Percentiles rank a stretch among this genome's conserved stretches.
Evolutionary conservation across 2,797 vertebrate species (phyloP).

Genomic region (Microctenopoma stevenorrisi): DNA sequence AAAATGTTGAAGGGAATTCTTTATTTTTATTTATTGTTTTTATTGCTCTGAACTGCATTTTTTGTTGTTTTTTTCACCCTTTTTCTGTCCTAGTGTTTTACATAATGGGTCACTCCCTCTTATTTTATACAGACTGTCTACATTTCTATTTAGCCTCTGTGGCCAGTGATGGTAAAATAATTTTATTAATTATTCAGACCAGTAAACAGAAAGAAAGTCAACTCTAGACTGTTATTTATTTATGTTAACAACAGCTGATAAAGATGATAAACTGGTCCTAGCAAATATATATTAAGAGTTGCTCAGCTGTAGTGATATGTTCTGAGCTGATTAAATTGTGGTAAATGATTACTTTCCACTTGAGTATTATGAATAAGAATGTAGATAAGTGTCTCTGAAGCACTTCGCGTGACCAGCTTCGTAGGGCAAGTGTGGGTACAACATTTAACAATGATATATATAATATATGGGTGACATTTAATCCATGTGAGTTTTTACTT

Average conservation of each 20-base stretch:
- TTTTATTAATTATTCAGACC: conserved; percentile 56
- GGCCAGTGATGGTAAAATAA: conserved; percentile 54
- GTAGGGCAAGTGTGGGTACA: conserved; percentile 55
- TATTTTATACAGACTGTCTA: conserved; percentile 48
- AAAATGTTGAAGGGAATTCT: conserved; percentile 86
- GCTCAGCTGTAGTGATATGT: conserved; percentile 67
- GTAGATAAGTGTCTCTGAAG: conserved; percentile 85
- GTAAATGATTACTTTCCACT: conserved; percentile 74
- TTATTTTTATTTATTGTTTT: conserved; percentile 89
- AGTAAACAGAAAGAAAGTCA: conserved; percentile 53
- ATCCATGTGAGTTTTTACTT: conserved; percentile 35
- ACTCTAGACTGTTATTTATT: conserved; percentile 80
- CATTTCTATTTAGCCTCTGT: conserved; percentile 52
- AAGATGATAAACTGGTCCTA: conserved; percentile 58
- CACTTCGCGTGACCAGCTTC: conserved; percentile 82
- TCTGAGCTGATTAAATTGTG: conserved; percentile 66
- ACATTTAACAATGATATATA: conserved; percentile 62
- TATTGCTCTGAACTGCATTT: conserved; percentile 73
- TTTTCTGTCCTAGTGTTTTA: conserved; percentile 69
- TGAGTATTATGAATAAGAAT: conserved; percentile 84
- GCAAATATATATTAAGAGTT: conserved; percentile 69
- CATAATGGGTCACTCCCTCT: conserved; percentile 47
- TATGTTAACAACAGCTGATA: conserved; percentile 65
- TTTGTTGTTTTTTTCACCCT: conserved; percentile 70
- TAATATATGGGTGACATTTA: conserved; percentile 60